Base-by-base conservation (phyloP, 1,140 invertebrate genomes). In the Caenorhabditis inopinata region DNA sequence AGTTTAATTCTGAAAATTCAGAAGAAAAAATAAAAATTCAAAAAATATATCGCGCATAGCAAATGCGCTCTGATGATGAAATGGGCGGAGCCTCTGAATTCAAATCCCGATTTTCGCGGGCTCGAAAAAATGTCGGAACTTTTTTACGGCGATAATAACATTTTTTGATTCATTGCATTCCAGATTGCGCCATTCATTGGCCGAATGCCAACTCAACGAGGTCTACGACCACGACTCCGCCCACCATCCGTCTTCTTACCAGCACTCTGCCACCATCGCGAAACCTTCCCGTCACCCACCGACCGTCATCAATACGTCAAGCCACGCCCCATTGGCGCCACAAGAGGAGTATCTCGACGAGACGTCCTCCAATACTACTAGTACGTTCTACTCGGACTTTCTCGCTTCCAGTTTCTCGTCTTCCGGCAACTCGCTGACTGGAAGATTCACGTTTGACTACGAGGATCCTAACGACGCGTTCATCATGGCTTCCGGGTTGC, bases 291-390 rank as follows among this genome's bases (percentile, higher is more conserved):
- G 51, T 32, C 18, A 23, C 51, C 51, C 25, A 6, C 51, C 25
- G 29, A 16, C 51, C 14, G n/a, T 18, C 47, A 27, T 11, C 51
- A 5, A 38, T 68, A 68, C 38, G 14, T 42, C 38, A 42, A 42
- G 25, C 58, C 58, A 68, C 58, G 58, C 58, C 58, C 58, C 58
- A 11, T 68, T 68, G 58, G 58, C 58, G 58, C 58, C 58, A 32
- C 58, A 68, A 68, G 58, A 68, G 27, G 58, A 38, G 32, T 68
- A 68, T 68, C 58, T 68, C 58, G 58, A 68, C 58, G 58, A 68
- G 32, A 16, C 58, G 58, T 68, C 58, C 27, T 35, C 58, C 6
- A 68, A 68, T 68, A 25, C 49, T 11, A 25, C 49, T 9, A 68
- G 32, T 68, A 68, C 58, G 7, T 68, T 38, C 32, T 68, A 42